Evolutionary conservation across 1,140 invertebrate genomes (phyloP).

Genomic region (Nixonia krombeini): DNA sequence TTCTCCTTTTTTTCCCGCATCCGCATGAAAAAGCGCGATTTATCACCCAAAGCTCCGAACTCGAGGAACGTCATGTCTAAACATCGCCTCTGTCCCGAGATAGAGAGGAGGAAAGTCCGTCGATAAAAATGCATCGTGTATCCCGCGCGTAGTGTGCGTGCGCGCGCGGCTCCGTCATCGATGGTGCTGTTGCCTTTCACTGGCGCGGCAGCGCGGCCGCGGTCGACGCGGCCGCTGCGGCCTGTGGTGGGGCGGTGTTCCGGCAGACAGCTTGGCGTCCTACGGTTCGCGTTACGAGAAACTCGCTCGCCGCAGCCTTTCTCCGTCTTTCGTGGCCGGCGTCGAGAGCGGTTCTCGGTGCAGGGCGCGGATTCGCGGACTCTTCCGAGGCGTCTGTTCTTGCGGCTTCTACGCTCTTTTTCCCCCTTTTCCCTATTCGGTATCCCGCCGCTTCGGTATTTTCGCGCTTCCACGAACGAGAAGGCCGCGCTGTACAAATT

Average conservation of each 20-base stretch:
- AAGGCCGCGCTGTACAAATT: slow-evolving; percentile 52
- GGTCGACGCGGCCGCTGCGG: slow-evolving; percentile 28
- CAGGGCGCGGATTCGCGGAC: no score
- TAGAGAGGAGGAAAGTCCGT: no score
- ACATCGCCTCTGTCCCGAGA: no score
- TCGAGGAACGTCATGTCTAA: no score
- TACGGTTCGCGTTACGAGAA: slow-evolving; percentile 66
- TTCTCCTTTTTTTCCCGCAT: no score
- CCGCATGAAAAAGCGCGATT: no score
- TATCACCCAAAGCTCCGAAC: no score
- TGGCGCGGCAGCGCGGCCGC: slow-evolving; percentile 18
- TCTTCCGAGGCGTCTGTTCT: no score
- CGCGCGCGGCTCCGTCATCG: slow-evolving; percentile 39
- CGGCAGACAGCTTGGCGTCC: slow-evolving; percentile 73
- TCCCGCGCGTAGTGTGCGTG: slow-evolving; percentile 16
- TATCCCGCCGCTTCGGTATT: no score
- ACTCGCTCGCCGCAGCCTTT: slow-evolving; percentile 61
- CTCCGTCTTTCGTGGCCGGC: slow-evolving; percentile 56
- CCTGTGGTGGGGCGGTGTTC: slow-evolving; percentile 61
- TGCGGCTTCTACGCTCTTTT: not conserved
- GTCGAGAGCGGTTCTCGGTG: not conserved
- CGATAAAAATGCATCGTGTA: no score
- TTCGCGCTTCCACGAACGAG: slow-evolving; percentile 41
- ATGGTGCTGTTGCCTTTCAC: slow-evolving; percentile 1
- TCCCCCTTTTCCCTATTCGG: not conserved